phyloP scores from a whole-genome alignment of 1,140 invertebrate genomes.

The Neuroterus valhalla region DNA sequence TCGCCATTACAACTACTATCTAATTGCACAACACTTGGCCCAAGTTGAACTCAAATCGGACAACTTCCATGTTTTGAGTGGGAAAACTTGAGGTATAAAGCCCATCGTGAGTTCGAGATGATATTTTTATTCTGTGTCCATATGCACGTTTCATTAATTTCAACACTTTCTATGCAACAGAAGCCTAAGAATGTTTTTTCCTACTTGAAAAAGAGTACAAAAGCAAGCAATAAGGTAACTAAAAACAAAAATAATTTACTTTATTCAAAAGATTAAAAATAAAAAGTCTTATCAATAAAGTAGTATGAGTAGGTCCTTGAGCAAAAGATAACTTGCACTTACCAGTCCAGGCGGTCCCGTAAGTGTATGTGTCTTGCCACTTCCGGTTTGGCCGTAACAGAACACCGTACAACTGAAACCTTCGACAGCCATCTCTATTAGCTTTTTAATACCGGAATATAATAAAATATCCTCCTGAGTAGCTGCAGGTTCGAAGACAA shows the following conservation, averaged over 20 bases:
- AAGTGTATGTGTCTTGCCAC: conserved; percentile 96
- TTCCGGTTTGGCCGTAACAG: conserved; percentile 98
- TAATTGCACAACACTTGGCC: no score
- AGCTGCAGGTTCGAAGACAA: conserved; percentile 91
- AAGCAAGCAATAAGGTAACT: background rate
- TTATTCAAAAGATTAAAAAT: background rate
- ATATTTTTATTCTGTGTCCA: no score
- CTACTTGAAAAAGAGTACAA: background rate
- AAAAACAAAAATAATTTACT: conserved; percentile 56
- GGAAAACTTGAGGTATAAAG: no score
- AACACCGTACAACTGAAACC: conserved; percentile 95
- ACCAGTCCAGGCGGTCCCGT: conserved; percentile 93
- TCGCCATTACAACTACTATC: no score
- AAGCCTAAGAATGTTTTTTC: no score
- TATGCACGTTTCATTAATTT: no score
- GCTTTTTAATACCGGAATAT: conserved; percentile 87
- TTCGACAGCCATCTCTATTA: conserved; percentile 94
- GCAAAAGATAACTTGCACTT: conserved; percentile 55
- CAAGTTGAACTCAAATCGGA: no score
- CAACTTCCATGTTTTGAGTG: no score
- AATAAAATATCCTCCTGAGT: conserved; percentile 84
- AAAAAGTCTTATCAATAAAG: conserved; percentile 21
- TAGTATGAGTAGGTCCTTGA: background rate
- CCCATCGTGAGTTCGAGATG: no score
- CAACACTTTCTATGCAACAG: no score